phyloP scores from a whole-genome alignment of 2,797 vertebrate genomes.

The Pseudomugil gertrudae region DNA sequence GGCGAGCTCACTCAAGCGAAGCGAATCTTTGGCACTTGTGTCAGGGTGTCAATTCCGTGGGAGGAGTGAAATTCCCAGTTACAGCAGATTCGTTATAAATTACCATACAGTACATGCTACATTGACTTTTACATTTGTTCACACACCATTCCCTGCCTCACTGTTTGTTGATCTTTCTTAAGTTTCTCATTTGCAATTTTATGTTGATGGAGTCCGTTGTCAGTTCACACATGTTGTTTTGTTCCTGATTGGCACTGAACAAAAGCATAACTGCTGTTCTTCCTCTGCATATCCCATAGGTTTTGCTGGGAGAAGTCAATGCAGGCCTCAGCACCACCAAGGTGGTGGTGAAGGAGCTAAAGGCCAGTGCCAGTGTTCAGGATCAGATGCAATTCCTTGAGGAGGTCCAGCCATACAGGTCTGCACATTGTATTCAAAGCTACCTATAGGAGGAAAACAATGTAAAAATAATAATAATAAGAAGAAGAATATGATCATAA shows the following conservation, averaged over 20 bases:
- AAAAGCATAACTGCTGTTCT: background rate
- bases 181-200: background rate
- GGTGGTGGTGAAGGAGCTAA: constrained; percentile 97
- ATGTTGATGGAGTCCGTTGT: background rate
- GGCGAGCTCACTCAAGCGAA: constrained; percentile 46
- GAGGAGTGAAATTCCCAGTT: constrained; percentile 42
- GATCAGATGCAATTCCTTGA: constrained; percentile 97
- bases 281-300: constrained; percentile 72
- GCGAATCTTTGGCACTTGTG: constrained; percentile 46
- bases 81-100: constrained; percentile 48
- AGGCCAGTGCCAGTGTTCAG: constrained; percentile 90
- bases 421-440: constrained; percentile 11
- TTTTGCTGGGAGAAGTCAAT: constrained; percentile 94
- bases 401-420: constrained; percentile 94
- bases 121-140: constrained; percentile 8
- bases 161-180: background rate
- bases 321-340: constrained; percentile 89
- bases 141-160: background rate
- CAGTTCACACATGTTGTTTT: background rate
- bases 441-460: background rate
- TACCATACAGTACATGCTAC: constrained; percentile 4
- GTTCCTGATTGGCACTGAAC: background rate
- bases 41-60: constrained; percentile 31
- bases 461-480: background rate
- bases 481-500: too few relatives aligned